These are phyloP conservation scores for Megathymus violae DNA, from an alignment of 1,140 invertebrate species.

Conservation along the genomic window DNA sequence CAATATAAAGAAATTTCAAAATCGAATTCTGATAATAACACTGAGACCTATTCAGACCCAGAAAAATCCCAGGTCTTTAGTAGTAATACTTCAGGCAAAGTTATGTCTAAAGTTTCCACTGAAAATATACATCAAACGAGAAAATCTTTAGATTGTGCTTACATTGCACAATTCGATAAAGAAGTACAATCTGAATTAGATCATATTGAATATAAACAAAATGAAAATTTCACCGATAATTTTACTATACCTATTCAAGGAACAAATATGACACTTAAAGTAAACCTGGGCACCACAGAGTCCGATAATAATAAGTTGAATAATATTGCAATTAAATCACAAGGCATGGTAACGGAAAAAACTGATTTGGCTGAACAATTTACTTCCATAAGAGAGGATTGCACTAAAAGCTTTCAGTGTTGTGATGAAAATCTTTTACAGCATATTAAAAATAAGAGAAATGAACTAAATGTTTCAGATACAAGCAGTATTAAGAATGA, in stretches of 20 bases:
- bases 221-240: slow-evolving; percentile 25
- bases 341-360: slow-evolving; percentile 45
- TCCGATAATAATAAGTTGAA: slow-evolving; percentile 7
- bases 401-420: slow-evolving; percentile 64
- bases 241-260: slow-evolving; percentile 69
- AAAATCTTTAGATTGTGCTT: neutral
- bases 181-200: slow-evolving; percentile 40
- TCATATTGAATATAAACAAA: slow-evolving; percentile 14
- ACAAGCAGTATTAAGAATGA: neutral
- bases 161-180: slow-evolving; percentile 35
- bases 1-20: slow-evolving; percentile 48
- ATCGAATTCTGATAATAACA: slow-evolving; percentile 37
- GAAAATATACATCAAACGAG: neutral
- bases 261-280: slow-evolving; percentile 73
- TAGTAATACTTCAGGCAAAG: neutral
- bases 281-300: slow-evolving; percentile 52
- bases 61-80: neutral
- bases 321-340: slow-evolving; percentile 26
- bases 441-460: neutral
- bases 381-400: slow-evolving; percentile 57
- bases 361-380: slow-evolving; percentile 43
- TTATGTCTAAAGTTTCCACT: neutral
- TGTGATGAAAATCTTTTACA: slow-evolving; percentile 39
- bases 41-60: neutral
- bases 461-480: neutral